Base-by-base conservation (phyloP, 2,888 invertebrate species). In the Himalopsyche japonica region DNA sequence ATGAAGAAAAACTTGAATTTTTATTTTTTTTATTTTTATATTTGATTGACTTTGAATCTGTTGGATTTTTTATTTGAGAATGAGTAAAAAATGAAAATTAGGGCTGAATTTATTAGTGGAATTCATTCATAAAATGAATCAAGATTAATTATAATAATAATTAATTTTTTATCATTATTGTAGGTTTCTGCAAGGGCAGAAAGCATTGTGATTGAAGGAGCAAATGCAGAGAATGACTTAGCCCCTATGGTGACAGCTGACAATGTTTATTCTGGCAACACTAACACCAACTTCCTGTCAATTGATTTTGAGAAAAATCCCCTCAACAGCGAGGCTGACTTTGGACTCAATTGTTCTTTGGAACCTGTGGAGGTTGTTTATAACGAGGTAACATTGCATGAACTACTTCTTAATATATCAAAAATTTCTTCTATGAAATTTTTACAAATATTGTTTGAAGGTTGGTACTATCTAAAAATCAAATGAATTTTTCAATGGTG, bases 361-460 rank as follows among this genome's bases (percentile, higher is more conserved):
- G 96, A 96, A 89, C 94, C 96, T 0, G 91, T 96, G 27, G 96
- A 97, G 90, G 90, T 96, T 77, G 93, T 95, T 18, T 97, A 97
- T 90, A 94, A 96, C 88, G 95, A 96, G 93, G 97, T 96, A 89
- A 89, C 24, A 78, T 78, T 43, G 18, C 4, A 3, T 79, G 6
- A 24, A 79, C 30, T 32, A 12, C 0, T 18, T 77, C n/a, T 77
- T 8, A 32, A 32, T 4, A 32, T 32, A 32, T 32, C 6, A 4
- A 32, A 32, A 4, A 32, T 32, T 6, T 32, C 6, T 32, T 32
- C 3, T 32, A 32, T n/a, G n/a, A n/a, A n/a, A n/a, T n/a, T n/a
- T n/a, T n/a, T n/a, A n/a, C n/a, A n/a, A n/a, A n/a, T n/a, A n/a
- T n/a, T n/a, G n/a, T n/a, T n/a, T n/a, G n/a, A n/a, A n/a, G n/a